A percentile compares a stretch with the other conserved stretches of the same genome.
phyloP scores from a whole-genome alignment of 2,888 invertebrate species.

The Eristalis pertinax region DNA sequence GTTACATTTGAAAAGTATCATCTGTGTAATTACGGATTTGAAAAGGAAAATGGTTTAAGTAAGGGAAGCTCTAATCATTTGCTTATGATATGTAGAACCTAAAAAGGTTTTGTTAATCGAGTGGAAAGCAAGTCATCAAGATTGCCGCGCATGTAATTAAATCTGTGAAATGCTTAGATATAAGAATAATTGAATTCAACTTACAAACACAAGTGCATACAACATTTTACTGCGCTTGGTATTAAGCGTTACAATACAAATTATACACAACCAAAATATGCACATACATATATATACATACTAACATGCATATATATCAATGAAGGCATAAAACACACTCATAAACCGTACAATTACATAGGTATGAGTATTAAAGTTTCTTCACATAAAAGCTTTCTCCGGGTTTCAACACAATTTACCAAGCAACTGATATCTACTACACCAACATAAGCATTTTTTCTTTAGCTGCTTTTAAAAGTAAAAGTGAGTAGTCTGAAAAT shows the following conservation, averaged over 20 bases:
- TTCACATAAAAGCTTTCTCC: slow-evolving; percentile 71
- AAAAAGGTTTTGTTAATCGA: neutral
- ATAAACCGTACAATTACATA: slow-evolving; percentile 17
- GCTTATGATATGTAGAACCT: neutral
- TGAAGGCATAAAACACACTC: neutral
- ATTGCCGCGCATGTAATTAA: neutral
- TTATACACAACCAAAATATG: neutral
- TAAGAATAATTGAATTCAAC: slow-evolving; percentile 12
- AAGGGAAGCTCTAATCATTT: neutral
- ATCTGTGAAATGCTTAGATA: slow-evolving; percentile 10
- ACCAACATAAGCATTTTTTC: slow-evolving; percentile 56
- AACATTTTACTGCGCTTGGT: neutral
- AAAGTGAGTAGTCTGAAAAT: slow-evolving; percentile 69
- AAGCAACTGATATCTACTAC: slow-evolving; percentile 60
- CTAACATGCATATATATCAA: slow-evolving; percentile 14
- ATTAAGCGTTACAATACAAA: slow-evolving; percentile 42
- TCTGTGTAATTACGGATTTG: too few species aligned
- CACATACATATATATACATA: slow-evolving; percentile 15
- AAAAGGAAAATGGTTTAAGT: too few species aligned
- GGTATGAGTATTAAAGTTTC: slow-evolving; percentile 40
- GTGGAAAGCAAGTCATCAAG: neutral
- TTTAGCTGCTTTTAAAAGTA: slow-evolving; percentile 69
- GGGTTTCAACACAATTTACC: slow-evolving; percentile 62
- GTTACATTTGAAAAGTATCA: too few species aligned
- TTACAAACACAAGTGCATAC: slow-evolving; percentile 6